A percentile compares a stretch with the other conserved stretches of the same genome.
These are phyloP conservation scores for Dreissena rostriformis DNA, from an alignment of 1,140 invertebrate genomes.

Conservation along the genomic window DNA sequence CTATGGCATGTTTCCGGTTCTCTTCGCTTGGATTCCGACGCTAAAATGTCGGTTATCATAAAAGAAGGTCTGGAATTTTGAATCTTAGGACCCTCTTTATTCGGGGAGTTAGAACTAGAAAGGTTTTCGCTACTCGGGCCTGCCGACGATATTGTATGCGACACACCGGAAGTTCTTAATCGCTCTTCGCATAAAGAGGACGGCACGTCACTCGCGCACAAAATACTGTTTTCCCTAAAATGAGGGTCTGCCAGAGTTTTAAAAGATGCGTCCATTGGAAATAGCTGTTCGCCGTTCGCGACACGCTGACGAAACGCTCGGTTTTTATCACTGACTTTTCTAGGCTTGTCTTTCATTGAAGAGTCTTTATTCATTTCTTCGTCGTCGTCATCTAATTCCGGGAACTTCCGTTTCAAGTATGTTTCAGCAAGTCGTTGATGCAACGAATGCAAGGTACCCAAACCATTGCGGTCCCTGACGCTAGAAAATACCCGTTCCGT, in stretches of 20 bases:
- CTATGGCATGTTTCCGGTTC: constrained; percentile 20
- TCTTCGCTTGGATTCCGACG: constrained; percentile 14
- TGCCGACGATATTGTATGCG: background rate
- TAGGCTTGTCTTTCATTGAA: background rate
- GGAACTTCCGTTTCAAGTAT: constrained; percentile 45
- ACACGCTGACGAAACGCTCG: background rate
- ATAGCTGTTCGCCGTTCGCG: constrained; percentile 23
- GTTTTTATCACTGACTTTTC: background rate
- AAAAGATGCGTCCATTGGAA: constrained; percentile 51
- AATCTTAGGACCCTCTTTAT: constrained; percentile 39
- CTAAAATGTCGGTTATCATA: constrained; percentile 51
- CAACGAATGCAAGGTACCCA: constrained; percentile 1
- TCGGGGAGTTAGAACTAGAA: background rate
- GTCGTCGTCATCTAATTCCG: constrained; percentile 22
- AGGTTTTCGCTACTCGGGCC: background rate
- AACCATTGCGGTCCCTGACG: constrained; percentile 27
- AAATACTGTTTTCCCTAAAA: constrained; percentile 21
- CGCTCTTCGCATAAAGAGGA: constrained; percentile 27
- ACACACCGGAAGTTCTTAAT: constrained; percentile 15
- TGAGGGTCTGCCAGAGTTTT: constrained; percentile 11
- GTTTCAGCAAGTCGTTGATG: constrained; percentile 37
- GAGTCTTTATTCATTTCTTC: background rate
- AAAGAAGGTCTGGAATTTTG: constrained; percentile 39
- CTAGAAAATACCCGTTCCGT: background rate
- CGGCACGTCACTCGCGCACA: constrained; percentile 21